Conservation (phyloP, 2,113 vertebrate genomes). For the Pithys albifrons region DNA sequence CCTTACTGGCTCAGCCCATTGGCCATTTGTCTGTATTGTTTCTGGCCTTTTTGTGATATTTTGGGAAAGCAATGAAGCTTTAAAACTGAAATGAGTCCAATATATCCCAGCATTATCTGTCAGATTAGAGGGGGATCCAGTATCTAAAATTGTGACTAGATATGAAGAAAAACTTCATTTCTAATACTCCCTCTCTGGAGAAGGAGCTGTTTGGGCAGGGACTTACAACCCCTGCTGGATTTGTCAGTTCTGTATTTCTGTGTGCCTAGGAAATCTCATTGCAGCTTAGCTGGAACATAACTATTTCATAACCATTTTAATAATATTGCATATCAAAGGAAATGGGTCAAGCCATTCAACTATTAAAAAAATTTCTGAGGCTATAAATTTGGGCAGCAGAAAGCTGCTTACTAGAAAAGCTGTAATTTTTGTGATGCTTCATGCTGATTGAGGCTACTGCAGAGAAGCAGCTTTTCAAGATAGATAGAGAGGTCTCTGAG, state of each 20-base stretch:
- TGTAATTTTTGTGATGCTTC: not conserved
- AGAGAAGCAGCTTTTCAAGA: not conserved
- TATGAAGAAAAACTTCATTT: not conserved
- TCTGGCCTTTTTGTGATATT: not conserved
- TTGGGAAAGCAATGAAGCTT: not conserved
- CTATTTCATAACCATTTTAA: constrained; percentile 42
- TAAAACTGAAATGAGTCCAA: not conserved
- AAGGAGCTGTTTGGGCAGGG: not conserved
- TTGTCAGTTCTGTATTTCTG: not conserved
- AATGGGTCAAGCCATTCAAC: constrained; percentile 28
- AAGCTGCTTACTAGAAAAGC: constrained; percentile 11
- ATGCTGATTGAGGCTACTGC: not conserved
- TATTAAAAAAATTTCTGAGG: not conserved
- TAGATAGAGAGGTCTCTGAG: not conserved
- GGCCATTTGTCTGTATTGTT: not conserved
- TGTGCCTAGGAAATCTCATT: constrained; percentile 2
- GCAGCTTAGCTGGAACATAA: constrained; percentile 15
- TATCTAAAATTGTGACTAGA: not conserved
- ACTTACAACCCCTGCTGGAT: not conserved
- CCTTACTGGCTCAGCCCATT: not conserved
- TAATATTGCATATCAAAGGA: constrained; percentile 45
- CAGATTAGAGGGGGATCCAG: not conserved
- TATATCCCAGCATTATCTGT: not conserved
- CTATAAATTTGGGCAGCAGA: constrained; percentile 6
- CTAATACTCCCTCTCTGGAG: not conserved